phyloP scores from a whole-genome alignment of 2,888 invertebrate species.

The Tribolium freemani region DNA sequence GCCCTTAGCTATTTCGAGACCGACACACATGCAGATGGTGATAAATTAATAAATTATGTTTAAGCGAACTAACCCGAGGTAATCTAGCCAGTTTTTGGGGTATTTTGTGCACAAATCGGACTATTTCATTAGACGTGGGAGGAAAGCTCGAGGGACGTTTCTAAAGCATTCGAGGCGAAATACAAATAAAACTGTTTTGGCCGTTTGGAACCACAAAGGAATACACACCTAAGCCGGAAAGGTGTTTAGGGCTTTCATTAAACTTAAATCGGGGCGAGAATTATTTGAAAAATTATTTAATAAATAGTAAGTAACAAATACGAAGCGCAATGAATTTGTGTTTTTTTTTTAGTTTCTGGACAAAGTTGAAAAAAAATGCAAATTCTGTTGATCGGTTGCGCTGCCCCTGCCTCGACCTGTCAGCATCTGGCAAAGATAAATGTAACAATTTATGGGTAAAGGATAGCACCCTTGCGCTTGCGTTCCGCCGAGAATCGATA shows the following conservation, averaged over 20 bases:
- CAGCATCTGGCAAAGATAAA: constrained; percentile 48
- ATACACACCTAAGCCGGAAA: background rate
- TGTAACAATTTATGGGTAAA: constrained; percentile 47
- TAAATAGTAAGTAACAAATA: no score
- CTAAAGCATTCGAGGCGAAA: constrained; percentile 6
- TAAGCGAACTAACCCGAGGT: background rate
- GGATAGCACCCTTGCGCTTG: constrained; percentile 46
- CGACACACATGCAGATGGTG: background rate
- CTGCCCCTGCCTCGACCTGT: constrained; percentile 33
- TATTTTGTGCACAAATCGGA: constrained; percentile 18
- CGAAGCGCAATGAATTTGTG: no score
- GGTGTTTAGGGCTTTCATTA: background rate
- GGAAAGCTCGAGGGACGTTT: constrained; percentile 14
- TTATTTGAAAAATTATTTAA: no score
- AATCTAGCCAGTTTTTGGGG: background rate
- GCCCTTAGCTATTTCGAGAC: background rate
- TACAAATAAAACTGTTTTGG: constrained; percentile 7
- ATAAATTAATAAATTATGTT: background rate
- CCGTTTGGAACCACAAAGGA: background rate
- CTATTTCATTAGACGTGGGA: constrained; percentile 2
- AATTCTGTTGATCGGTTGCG: constrained; percentile 1
- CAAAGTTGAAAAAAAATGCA: no score
- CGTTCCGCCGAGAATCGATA: constrained; percentile 48
- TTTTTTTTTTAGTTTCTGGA: no score
- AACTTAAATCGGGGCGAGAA: no score